phyloP scores from a whole-genome alignment of 2,797 vertebrate species.

The Microcaecilia unicolor region DNA sequence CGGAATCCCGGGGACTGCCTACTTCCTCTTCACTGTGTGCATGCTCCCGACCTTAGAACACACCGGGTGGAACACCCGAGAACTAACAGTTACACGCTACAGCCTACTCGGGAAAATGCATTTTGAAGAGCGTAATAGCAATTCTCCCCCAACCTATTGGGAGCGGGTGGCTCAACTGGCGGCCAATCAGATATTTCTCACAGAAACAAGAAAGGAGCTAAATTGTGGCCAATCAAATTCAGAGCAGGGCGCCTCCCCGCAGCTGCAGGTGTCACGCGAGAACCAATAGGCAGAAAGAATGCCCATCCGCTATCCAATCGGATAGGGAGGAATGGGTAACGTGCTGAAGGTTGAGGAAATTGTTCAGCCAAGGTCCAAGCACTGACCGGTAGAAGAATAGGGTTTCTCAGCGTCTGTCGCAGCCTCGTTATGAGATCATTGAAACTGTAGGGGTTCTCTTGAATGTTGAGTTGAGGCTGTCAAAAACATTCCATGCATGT shows the following conservation, averaged over 20 bases:
- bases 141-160: neutral
- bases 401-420: too few relatives aligned
- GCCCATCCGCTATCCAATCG: too few relatives aligned
- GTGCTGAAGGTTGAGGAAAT: too few relatives aligned
- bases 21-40: neutral
- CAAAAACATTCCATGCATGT: too few relatives aligned
- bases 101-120: neutral
- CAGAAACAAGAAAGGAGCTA: neutral
- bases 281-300: conserved; percentile 8
- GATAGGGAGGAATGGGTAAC: too few relatives aligned
- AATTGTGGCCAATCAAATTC: neutral
- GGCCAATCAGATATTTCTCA: neutral
- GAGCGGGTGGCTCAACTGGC: neutral
- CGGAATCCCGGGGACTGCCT: too few relatives aligned
- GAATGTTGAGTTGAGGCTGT: too few relatives aligned
- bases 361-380: too few relatives aligned
- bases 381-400: too few relatives aligned
- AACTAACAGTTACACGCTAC: neutral
- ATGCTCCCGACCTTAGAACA: neutral
- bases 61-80: neutral
- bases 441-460: too few relatives aligned
- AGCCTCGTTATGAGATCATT: too few relatives aligned
- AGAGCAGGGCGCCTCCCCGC: conserved; percentile 1
- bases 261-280: neutral
- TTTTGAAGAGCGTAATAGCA: neutral